phyloP scores from a whole-genome alignment of 2,797 vertebrate genomes.

The Catharus ustulatus region DNA sequence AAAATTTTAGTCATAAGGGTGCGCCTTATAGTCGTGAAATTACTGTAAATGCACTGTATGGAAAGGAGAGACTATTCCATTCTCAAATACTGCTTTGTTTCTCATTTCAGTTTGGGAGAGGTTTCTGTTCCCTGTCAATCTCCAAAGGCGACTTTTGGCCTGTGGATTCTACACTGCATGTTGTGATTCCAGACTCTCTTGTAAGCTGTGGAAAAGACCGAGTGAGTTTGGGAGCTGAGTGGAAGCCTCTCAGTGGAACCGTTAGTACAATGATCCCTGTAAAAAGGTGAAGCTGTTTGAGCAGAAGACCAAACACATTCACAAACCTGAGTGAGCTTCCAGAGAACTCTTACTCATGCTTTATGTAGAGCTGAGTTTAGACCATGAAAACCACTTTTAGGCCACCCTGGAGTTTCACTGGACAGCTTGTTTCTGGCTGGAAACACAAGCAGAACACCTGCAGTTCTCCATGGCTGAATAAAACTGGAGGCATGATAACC shows the following conservation, averaged over 20 bases:
- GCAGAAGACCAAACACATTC: background rate
- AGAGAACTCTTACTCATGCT: background rate
- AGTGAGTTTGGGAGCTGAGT: background rate
- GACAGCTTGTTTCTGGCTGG: background rate
- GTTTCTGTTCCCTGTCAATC: background rate
- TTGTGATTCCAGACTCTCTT: background rate
- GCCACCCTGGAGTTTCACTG: background rate
- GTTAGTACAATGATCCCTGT: too few relatives aligned
- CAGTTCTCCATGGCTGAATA: background rate
- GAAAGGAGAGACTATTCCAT: background rate
- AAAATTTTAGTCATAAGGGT: too few relatives aligned
- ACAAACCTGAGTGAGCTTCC: background rate
- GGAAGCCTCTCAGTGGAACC: background rate
- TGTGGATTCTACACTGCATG: fast-evolving
- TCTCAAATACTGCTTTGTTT: background rate
- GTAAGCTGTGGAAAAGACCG: background rate
- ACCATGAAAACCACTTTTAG: background rate
- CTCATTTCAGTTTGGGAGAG: background rate
- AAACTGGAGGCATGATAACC: background rate
- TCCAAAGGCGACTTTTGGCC: background rate
- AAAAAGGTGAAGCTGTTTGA: background rate
- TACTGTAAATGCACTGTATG: background rate
- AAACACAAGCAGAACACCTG: background rate
- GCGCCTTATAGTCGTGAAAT: too few relatives aligned
- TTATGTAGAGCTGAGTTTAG: background rate